Base-by-base conservation (phyloP, 2,888 invertebrate species). In the Trilocha varians region DNA sequence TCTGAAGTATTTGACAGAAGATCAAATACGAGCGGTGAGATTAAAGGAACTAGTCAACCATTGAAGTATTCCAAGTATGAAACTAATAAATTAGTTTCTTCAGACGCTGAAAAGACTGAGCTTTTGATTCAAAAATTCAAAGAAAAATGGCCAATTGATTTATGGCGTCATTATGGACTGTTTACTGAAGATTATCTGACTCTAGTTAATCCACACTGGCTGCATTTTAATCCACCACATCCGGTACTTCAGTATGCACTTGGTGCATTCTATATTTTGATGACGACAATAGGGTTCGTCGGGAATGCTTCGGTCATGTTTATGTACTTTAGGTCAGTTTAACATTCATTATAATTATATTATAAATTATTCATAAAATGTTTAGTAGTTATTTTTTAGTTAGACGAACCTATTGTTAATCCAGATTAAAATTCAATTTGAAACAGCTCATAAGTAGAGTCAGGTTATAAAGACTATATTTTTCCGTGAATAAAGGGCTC, bases 251-350 rank as follows among this genome's bases (percentile, higher is more conserved):
- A 91, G 62, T 89, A 90, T 56, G 66, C 82, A 0, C 72, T 93
- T 48, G 92, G 89, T 8, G 73, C 75, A 11, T 57, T 91, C 17
- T 93, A 93, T 64, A 62, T 88, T 16, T 55, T 90, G 25, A 84
- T 93, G 60, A 88, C 90, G 69, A 59, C 87, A 2, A 66, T 89
- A 25, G 93, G 93, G 6, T 80, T 88, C 42, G 77, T 86, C 34
- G 93, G 93, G 41, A 94, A 94, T 64, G 79, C 87, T 5, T 78
- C 91, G 32, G 93, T 93, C 37, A 88, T 93, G 46, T 87, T 88
- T 50, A 89, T 93, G 88, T 93, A 91, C 65, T 67, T 87, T 53
- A 90, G 90, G 93, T 93, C 64, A 87, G 88, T 78, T 33, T 41
- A 17, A 3, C 5, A 9, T 25, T 25, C 6, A 25, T 25, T 25